Evolutionary conservation across 2,113 vertebrate species (phyloP).

Genomic region (Ictalurus punctatus): DNA sequence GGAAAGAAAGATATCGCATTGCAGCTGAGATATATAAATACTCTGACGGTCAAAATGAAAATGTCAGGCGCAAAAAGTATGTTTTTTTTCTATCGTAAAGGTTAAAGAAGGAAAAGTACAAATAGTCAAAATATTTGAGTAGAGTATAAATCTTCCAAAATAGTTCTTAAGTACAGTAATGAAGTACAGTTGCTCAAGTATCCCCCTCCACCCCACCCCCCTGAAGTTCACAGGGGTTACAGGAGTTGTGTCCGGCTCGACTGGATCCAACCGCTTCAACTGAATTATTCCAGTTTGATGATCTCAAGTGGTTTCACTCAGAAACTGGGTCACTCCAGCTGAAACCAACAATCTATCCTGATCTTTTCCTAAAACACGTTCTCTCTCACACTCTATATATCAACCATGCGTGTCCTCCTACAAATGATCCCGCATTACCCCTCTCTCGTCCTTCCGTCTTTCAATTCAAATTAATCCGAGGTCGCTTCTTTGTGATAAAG

Average conservation of each 20-base stretch:
- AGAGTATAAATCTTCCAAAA: background rate
- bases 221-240: background rate
- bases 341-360: background rate
- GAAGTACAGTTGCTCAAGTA: background rate
- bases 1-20: too few species aligned
- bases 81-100: background rate
- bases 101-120: background rate
- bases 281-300: background rate
- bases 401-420: background rate
- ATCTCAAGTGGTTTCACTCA: background rate
- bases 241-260: too few species aligned
- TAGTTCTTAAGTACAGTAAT: background rate
- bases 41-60: background rate
- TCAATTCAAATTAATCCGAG: background rate
- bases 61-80: background rate
- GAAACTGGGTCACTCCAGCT: background rate
- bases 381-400: background rate
- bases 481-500: background rate
- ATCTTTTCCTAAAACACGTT: background rate
- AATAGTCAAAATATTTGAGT: background rate
- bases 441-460: background rate
- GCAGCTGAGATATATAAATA: background rate
- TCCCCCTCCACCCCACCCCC: background rate
- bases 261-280: background rate
- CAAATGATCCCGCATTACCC: background rate